Evolutionary conservation across 2,888 invertebrate species (phyloP).

Genomic region (Lithophane semibrunnea): DNA sequence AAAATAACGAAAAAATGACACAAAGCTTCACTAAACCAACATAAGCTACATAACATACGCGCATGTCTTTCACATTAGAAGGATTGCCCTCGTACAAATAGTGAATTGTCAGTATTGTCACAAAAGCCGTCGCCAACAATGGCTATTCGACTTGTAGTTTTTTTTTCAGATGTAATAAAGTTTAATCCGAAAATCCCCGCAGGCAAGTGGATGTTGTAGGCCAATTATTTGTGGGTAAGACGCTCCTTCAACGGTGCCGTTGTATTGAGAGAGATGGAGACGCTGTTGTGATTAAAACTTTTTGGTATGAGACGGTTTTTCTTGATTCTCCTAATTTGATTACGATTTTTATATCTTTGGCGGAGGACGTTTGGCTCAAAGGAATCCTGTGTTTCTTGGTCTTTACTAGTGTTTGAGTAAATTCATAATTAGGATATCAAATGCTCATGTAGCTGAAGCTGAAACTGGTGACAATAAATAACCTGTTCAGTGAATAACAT

Average conservation of each 20-base stretch:
- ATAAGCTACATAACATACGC: conserved; percentile 29
- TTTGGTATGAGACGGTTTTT: not conserved
- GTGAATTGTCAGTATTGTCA: conserved; percentile 68
- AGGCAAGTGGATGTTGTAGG: conserved; percentile 80
- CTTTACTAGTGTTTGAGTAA: not conserved
- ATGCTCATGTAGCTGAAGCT: not conserved
- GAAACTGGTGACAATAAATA: not conserved
- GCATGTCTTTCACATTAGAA: conserved; percentile 57
- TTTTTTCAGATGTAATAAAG: conserved; percentile 77
- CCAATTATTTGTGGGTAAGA: conserved; percentile 83
- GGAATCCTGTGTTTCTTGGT: not conserved
- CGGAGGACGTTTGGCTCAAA: not conserved
- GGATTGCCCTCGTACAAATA: conserved; percentile 70
- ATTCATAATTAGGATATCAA: not conserved
- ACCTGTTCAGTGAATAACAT: not conserved
- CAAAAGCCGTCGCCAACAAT: conserved; percentile 74
- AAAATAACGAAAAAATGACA: conserved; percentile 41
- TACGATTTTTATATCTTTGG: not conserved
- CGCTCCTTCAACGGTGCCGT: conserved; percentile 61
- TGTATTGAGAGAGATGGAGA: conserved; percentile 39
- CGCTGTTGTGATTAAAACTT: conserved; percentile 22
- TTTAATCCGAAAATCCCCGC: conserved; percentile 85
- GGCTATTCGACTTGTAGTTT: conserved; percentile 70
- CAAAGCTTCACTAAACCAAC: conserved; percentile 38
- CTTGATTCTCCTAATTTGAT: not conserved